Percentiles rank a stretch among this genome's conserved stretches.
phyloP scores from a whole-genome alignment of 2,113 vertebrate genomes.

The Laticauda laticaudata region DNA sequence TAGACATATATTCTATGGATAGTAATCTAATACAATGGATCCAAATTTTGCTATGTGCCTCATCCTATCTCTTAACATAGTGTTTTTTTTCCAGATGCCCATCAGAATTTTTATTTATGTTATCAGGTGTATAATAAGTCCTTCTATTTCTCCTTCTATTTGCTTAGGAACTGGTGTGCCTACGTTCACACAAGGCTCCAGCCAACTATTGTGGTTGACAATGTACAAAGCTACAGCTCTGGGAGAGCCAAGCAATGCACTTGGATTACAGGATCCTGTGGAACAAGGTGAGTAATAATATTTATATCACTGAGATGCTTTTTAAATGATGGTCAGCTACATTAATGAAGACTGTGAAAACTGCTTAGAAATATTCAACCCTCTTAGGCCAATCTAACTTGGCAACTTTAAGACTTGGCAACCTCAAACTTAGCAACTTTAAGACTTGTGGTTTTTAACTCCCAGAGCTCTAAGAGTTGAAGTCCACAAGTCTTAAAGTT shows the following conservation, averaged over 20 bases:
- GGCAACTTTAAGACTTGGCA: no score
- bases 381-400: neutral
- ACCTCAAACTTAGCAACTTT: no score
- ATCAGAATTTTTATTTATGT: neutral
- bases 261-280: conserved; percentile 65
- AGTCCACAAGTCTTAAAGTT: no score
- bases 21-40: neutral
- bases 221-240: conserved; percentile 61
- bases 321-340: neutral
- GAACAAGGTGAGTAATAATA: conserved; percentile 64
- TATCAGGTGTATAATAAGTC: neutral
- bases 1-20: neutral
- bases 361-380: neutral
- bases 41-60: neutral
- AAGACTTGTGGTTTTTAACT: no score
- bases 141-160: conserved; percentile 12
- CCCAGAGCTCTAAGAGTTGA: no score
- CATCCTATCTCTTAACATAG: neutral
- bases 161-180: conserved; percentile 79
- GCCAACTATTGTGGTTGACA: conserved; percentile 70
- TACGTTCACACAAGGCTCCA: conserved; percentile 76
- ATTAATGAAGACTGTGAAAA: neutral
- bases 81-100: neutral
- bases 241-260: conserved; percentile 60
- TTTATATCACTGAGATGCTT: neutral